Evolutionary conservation across 2,888 invertebrate species (phyloP).

Genomic region (Bursaphelenchus okinawaensis): DNA sequence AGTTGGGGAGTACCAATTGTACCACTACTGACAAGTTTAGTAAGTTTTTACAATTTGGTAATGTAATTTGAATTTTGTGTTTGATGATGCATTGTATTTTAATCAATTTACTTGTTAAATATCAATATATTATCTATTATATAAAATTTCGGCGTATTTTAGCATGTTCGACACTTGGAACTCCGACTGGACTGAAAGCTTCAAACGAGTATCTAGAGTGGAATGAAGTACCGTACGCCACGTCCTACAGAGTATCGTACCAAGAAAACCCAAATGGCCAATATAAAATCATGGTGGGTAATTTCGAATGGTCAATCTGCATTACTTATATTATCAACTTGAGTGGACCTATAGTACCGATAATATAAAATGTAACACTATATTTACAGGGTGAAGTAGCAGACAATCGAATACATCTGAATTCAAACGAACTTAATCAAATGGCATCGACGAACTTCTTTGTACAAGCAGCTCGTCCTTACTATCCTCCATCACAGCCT

Average conservation of each 20-base stretch:
- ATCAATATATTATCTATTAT: too few species aligned
- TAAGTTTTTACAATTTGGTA: background rate
- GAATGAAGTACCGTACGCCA: slow-evolving; percentile 23
- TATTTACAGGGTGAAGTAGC: background rate
- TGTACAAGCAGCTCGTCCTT: slow-evolving; percentile 12
- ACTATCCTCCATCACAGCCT: slow-evolving; percentile 7
- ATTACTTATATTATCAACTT: too few species aligned
- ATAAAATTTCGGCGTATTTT: too few species aligned
- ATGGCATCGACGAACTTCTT: slow-evolving; percentile 8
- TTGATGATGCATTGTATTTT: too few species aligned
- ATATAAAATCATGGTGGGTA: slow-evolving; percentile 1
- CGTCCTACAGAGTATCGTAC: slow-evolving; percentile 23
- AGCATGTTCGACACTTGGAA: slow-evolving; percentile 14
- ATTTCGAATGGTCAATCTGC: too few species aligned
- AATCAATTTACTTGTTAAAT: too few species aligned
- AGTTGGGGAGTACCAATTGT: slow-evolving; percentile 29
- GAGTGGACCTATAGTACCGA: too few species aligned
- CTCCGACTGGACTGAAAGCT: slow-evolving; percentile 21
- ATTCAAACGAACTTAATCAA: background rate
- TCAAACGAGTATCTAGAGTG: slow-evolving; percentile 13
- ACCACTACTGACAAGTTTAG: slow-evolving; percentile 1
- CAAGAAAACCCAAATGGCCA: background rate
- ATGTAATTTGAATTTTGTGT: background rate
- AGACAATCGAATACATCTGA: background rate
- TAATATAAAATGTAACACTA: background rate